phyloP scores from a whole-genome alignment of 2,113 vertebrate genomes.

The Mandrillus leucophaeus region DNA sequence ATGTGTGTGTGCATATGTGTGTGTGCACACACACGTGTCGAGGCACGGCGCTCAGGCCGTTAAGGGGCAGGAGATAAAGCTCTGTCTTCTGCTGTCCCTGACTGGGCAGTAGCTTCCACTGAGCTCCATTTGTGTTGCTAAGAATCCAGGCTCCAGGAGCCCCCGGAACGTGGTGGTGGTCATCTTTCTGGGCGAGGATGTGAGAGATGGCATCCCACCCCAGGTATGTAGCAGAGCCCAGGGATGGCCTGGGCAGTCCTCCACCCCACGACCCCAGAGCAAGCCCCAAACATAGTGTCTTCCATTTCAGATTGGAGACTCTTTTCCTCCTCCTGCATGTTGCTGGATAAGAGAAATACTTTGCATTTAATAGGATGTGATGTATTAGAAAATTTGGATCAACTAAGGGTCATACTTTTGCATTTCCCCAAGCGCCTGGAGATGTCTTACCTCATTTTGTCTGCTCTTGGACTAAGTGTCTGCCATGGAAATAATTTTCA shows the following conservation, averaged over 20 bases:
- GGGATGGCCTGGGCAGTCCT: neutral
- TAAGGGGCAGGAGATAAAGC: neutral
- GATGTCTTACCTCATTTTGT: neutral
- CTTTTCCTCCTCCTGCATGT: neutral
- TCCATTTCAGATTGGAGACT: too few relatives aligned
- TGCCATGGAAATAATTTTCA: neutral
- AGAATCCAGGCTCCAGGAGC: neutral
- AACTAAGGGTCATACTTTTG: neutral
- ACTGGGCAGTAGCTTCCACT: neutral
- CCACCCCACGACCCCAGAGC: neutral
- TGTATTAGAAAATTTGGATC: neutral
- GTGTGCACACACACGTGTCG: accelerated
- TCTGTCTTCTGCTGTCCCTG: neutral
- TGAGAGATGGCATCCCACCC: too few relatives aligned
- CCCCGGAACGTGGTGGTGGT: neutral
- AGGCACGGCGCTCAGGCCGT: neutral
- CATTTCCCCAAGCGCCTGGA: neutral
- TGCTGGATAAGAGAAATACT: neutral
- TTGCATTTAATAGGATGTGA: neutral
- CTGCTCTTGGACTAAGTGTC: neutral
- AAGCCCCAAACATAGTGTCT: neutral
- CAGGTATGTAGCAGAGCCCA: too few relatives aligned
- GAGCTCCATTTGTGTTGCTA: neutral
- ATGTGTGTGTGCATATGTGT: accelerated
- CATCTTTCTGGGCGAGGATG: neutral